Base-by-base conservation (phyloP, 2,797 vertebrate species). In the Tapirus indicus region DNA sequence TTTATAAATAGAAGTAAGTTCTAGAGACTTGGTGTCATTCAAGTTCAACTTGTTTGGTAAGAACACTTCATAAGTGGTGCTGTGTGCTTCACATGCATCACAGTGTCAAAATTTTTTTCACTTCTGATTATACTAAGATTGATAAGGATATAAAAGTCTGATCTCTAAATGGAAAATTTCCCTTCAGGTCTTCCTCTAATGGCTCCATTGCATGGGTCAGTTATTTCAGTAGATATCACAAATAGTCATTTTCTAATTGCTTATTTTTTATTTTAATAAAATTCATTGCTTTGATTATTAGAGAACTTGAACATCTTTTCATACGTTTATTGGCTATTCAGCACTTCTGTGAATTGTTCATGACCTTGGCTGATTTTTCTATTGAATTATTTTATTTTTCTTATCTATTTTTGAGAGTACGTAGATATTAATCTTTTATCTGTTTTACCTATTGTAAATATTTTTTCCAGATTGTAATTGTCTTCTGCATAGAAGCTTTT, bases 251-350 rank as follows among this genome's bases (percentile, higher is more conserved):
- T 79, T 90, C 27, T 17, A 41, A 54, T 83, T 91, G 49, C n/a
- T 97, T 9, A 69, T 83, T 79, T 96, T 91, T 84, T 88, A 62
- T 72, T 97, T 91, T 84, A 91, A 86, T 56, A 84, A 66, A 84
- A 49, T 96, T 75, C 3, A 60, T 84, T 89, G 66, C 32, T 96
- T 91, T 91, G 49, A 41, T 89, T 96, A 68, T 92, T 96, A 82
- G 66, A 66, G 25, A 95, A 85, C 14, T 75, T 69, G 58, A 92
- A 9, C 62, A 87, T 92, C 29, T 82, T 88, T 92, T 89, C 72
- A 49, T 88, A 44, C 64, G 16, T 80, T 88, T 84, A 74, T 41
- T 88, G 47, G 38, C 25, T 54, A 58, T 74, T 88, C 56, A 83
- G 23, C 78, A 69, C 2, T 77, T 87, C 77, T 84, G 20, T 87